Percentiles rank a stretch among this genome's conserved stretches.
Conservation (phyloP, 2,797 vertebrate species). For the Hirundo rustica region DNA sequence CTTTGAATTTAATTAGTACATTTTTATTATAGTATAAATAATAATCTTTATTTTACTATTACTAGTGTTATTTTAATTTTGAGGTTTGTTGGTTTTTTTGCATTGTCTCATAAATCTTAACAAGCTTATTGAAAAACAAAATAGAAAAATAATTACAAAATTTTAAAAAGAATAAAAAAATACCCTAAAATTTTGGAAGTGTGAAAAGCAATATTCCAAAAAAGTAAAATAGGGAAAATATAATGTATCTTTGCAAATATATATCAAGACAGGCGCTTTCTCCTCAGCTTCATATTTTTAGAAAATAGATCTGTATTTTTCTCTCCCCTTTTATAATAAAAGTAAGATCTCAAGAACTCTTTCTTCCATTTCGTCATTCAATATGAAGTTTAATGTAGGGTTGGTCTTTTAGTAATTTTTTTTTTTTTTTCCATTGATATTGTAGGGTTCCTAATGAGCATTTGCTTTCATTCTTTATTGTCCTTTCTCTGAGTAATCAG, state of each 20-base stretch:
- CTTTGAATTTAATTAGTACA: neutral
- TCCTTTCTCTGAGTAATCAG: neutral
- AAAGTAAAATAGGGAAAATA: accelerated
- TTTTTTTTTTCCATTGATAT: neutral
- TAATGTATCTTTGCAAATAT: neutral
- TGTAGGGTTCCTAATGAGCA: neutral
- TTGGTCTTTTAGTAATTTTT: accelerated
- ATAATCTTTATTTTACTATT: neutral
- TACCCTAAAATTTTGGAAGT: neutral
- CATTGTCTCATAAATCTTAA: neutral
- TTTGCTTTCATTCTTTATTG: neutral
- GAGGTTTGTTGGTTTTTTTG: neutral
- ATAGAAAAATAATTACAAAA: neutral
- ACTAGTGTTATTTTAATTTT: neutral
- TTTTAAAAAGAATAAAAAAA: neutral
- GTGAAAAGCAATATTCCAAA: neutral
- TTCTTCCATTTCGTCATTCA: neutral
- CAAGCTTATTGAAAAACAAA: neutral
- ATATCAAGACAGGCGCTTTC: neutral
- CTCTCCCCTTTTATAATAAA: neutral
- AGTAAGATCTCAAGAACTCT: neutral
- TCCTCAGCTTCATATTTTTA: neutral
- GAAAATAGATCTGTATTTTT: neutral
- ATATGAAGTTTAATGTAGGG: neutral
- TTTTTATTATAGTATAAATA: neutral